phyloP scores from a whole-genome alignment of 2,888 invertebrate genomes.

The Drosophila multiciliata region DNA sequence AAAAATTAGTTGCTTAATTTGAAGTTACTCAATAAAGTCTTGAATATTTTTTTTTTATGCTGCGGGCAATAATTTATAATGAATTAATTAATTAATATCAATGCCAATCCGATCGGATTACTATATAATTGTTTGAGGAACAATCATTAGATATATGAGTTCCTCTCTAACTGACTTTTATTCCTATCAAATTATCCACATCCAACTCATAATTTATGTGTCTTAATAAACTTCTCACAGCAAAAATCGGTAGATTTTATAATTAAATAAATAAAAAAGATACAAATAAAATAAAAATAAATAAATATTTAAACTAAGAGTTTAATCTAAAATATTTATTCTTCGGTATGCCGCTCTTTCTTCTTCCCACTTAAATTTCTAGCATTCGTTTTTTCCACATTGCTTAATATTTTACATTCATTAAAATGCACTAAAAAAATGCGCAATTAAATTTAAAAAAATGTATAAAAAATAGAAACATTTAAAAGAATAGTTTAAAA shows the following conservation, averaged over 20 bases:
- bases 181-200: rapidly evolving
- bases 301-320: neutral
- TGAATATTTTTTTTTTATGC: neutral
- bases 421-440: neutral
- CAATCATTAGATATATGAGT: neutral
- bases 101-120: neutral
- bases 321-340: neutral
- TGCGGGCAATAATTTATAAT: too few relatives aligned
- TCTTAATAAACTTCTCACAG: neutral
- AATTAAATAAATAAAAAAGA: neutral
- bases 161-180: neutral
- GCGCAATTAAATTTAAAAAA: neutral
- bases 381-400: neutral
- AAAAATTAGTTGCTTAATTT: too few relatives aligned
- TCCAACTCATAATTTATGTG: rapidly evolving
- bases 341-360: rapidly evolving
- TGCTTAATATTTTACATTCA: neutral
- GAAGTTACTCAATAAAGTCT: too few relatives aligned
- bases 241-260: neutral
- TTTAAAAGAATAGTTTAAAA: neutral
- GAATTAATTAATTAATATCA: neutral
- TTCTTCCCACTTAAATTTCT: neutral
- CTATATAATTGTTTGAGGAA: neutral
- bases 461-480: neutral
- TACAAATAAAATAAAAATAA: neutral